Percentiles rank a stretch among this genome's conserved stretches.
Conservation (phyloP, 1,140 invertebrate genomes). For the Agrilus planipennis region DNA sequence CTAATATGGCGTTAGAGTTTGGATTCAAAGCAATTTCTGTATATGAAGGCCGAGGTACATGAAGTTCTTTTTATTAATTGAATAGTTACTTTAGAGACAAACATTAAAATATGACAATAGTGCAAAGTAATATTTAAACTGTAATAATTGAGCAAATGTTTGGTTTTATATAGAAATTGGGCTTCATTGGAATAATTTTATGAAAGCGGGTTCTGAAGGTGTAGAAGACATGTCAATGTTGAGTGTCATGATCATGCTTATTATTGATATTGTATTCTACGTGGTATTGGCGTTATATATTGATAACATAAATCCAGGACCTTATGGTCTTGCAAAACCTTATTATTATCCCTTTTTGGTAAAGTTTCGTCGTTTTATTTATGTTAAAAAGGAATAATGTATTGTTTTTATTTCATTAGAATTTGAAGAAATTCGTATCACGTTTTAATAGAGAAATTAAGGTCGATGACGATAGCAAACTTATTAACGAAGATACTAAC, state of each 20-base stretch:
- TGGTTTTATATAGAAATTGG: slow-evolving; percentile 17
- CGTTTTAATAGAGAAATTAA: too few relatives aligned
- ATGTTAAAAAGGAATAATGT: too few relatives aligned
- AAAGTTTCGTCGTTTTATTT: not conserved
- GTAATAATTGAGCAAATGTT: not conserved
- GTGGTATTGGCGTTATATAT: slow-evolving; percentile 25
- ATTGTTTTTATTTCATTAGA: too few relatives aligned
- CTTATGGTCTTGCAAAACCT: slow-evolving; percentile 26
- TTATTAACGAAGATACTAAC: not conserved
- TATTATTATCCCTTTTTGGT: slow-evolving; percentile 20
- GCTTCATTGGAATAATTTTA: slow-evolving; percentile 22
- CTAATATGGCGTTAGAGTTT: slow-evolving; percentile 25
- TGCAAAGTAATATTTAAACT: too few relatives aligned
- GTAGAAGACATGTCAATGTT: slow-evolving; percentile 21
- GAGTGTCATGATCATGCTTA: slow-evolving; percentile 22
- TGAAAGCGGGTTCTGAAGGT: slow-evolving; percentile 14
- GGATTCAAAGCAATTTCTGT: slow-evolving; percentile 25
- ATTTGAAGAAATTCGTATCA: too few relatives aligned
- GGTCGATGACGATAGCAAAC: not conserved
- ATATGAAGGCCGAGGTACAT: slow-evolving; percentile 27
- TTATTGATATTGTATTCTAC: slow-evolving; percentile 23
- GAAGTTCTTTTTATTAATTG: not conserved
- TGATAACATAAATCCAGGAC: slow-evolving; percentile 25
- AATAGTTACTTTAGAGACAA: too few relatives aligned
- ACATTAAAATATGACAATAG: too few relatives aligned